These are phyloP conservation scores for Anolis carolinensis DNA, from an alignment of 2,113 vertebrate genomes.

Conservation along the genomic window DNA sequence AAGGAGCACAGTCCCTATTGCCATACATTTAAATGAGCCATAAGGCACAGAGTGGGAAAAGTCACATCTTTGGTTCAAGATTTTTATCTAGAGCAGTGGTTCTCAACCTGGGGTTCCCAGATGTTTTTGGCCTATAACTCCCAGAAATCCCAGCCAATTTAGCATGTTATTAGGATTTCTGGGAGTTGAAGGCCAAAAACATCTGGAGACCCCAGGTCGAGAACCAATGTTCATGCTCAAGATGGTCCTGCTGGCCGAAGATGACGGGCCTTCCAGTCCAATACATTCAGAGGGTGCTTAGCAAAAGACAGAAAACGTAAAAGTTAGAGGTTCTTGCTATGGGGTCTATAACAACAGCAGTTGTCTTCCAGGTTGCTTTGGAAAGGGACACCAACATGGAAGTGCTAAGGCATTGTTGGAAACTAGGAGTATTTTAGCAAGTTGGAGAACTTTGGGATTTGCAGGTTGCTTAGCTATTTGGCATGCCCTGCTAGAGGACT, in stretches of 20 bases:
- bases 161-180: no score
- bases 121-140: not conserved
- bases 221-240: not conserved
- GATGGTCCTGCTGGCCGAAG: not conserved
- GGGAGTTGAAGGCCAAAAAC: not conserved
- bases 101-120: not conserved
- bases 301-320: not conserved
- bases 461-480: no score
- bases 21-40: not conserved
- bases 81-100: not conserved
- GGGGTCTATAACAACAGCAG: not conserved
- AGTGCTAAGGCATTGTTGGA: no score
- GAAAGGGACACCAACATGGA: no score
- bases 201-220: no score
- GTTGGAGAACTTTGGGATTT: no score
- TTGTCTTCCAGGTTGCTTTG: not conserved
- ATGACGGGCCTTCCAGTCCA: not conserved
- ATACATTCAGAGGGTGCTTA: not conserved
- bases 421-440: no score
- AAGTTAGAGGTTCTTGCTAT: not conserved
- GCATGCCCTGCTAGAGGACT: no score
- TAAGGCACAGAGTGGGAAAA: not conserved
- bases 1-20: not conserved
- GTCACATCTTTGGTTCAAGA: not conserved
- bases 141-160: not conserved